Conservation (phyloP, 1,140 invertebrate genomes). For the Procambarus clarkii region DNA sequence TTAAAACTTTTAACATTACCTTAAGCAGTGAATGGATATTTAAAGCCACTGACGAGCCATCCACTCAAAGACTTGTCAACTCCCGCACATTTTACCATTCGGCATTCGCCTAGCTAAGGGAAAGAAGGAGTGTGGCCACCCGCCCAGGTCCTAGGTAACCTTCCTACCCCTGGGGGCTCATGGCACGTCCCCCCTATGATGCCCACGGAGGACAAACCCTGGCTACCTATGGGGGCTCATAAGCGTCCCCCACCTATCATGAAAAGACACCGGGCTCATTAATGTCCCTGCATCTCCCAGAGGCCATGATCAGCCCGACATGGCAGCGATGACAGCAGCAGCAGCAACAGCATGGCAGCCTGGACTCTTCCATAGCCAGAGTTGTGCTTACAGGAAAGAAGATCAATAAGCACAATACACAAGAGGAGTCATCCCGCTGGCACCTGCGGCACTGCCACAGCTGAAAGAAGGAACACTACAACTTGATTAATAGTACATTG, state of each 20-base stretch:
- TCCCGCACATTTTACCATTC: too few species aligned
- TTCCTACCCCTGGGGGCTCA: conserved; percentile 8
- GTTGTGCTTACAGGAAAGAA: conserved; percentile 7
- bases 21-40: too few species aligned
- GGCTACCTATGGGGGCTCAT: conserved; percentile 9
- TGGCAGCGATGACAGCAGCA: not conserved
- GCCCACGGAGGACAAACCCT: not conserved
- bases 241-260: not conserved
- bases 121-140: too few species aligned
- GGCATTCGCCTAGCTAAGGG: too few species aligned
- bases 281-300: not conserved
- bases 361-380: not conserved
- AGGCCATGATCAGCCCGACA: not conserved
- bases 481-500: not conserved
- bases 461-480: conserved; percentile 15
- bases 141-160: not conserved
- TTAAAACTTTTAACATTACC: too few species aligned
- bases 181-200: conserved; percentile 3
- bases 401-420: conserved; percentile 8
- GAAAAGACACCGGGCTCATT: not conserved
- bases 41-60: too few species aligned
- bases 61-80: too few species aligned
- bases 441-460: not conserved
- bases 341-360: not conserved
- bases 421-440: not conserved